Conservation (phyloP, 1,140 invertebrate genomes). For the Trachelipus rathkii region DNA sequence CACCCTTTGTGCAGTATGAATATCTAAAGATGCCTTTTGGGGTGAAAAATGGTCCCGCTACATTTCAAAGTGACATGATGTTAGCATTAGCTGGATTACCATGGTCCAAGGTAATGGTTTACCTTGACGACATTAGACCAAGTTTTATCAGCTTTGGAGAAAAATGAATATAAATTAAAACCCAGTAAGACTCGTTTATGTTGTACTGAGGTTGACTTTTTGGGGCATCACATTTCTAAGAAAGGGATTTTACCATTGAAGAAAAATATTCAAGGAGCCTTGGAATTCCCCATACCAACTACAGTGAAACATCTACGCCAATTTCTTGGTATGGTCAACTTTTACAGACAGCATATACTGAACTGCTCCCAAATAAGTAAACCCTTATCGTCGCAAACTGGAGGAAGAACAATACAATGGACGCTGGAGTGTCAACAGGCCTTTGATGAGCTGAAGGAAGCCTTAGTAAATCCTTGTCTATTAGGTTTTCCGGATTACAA, state of each 20-base stretch:
- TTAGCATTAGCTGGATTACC: background rate
- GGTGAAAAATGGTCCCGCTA: background rate
- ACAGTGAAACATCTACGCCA: background rate
- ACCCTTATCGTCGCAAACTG: background rate
- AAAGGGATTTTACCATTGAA: background rate
- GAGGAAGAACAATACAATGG: background rate
- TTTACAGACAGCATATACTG: background rate
- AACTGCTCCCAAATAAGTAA: background rate
- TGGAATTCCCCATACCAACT: background rate
- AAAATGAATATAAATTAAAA: background rate
- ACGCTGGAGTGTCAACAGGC: background rate
- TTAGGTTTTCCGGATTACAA: constrained; percentile 6
- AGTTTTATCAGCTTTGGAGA: background rate
- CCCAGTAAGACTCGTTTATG: background rate
- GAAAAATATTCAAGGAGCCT: background rate
- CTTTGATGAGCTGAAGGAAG: background rate
- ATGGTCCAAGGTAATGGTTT: background rate
- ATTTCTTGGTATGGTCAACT: background rate
- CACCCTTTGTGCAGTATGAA: background rate
- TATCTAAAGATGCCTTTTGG: background rate
- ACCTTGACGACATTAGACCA: background rate
- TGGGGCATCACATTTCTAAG: background rate
- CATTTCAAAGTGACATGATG: constrained; percentile 2
- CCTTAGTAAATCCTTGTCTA: background rate
- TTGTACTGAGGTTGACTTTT: background rate